These are phyloP conservation scores for Pseudomugil tenellus DNA, from an alignment of 2,797 vertebrate genomes.

Conservation along the genomic window DNA sequence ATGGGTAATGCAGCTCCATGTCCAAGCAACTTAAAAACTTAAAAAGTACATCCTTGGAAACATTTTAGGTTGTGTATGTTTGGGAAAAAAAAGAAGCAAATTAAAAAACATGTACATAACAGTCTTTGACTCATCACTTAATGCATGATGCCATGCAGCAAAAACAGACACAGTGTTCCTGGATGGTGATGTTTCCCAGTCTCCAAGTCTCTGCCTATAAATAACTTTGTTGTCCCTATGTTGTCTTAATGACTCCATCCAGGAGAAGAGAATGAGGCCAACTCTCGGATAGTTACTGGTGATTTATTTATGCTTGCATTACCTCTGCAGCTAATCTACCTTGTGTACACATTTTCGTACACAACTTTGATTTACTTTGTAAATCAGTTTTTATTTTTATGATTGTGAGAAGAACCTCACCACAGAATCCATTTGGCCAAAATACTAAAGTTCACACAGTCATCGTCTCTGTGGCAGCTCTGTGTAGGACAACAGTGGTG, in stretches of 20 bases:
- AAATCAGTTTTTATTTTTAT: not conserved
- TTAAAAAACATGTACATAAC: not conserved
- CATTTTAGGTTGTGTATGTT: not conserved
- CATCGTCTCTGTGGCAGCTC: not conserved
- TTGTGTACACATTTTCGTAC: not conserved
- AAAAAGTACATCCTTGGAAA: not conserved
- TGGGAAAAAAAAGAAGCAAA: not conserved
- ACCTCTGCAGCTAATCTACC: not conserved
- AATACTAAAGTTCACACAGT: not conserved
- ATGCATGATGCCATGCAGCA: not conserved
- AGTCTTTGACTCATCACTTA: not conserved
- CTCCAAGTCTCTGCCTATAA: conserved; percentile 59
- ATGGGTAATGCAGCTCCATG: not conserved
- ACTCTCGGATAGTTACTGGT: conserved; percentile 7
- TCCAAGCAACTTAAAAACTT: conserved; percentile 1
- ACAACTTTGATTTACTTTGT: not conserved
- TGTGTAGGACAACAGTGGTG: not conserved
- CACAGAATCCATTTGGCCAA: not conserved
- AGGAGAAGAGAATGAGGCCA: conserved; percentile 9
- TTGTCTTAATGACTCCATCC: conserved; percentile 40
- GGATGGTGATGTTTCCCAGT: conserved; percentile 32
- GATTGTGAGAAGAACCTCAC: not conserved
- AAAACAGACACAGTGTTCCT: conserved; percentile 52
- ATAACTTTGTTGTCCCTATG: conserved; percentile 54
- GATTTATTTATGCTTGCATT: conserved; percentile 17